Evolutionary conservation across 2,113 vertebrate genomes (phyloP).

Genomic region (Prunella fulvescens): DNA sequence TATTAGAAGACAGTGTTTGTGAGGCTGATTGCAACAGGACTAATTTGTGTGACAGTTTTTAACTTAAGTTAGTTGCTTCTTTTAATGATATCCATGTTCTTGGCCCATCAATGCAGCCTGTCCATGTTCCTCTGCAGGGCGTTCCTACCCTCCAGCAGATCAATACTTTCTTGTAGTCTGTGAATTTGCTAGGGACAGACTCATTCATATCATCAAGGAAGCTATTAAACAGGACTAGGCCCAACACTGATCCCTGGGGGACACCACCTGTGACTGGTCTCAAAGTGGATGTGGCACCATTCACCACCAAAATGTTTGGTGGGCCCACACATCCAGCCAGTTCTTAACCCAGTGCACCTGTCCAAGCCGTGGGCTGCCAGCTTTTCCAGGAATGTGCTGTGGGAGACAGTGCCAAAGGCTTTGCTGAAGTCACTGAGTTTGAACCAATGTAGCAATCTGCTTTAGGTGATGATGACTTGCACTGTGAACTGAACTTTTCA

Average conservation of each 20-base stretch:
- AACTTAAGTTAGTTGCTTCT: not conserved
- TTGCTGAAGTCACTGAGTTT: not conserved
- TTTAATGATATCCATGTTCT: not conserved
- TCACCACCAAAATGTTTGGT: too few species aligned
- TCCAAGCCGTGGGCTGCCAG: fast-evolving
- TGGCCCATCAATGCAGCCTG: not conserved
- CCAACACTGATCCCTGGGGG: not conserved
- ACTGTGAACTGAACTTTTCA: not conserved
- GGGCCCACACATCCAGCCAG: fast-evolving
- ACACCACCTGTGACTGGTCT: too few species aligned
- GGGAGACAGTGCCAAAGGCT: not conserved
- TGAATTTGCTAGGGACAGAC: not conserved
- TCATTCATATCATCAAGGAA: not conserved
- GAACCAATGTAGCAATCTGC: not conserved
- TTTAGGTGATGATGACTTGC: not conserved
- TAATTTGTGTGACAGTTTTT: not conserved
- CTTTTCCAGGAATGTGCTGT: not conserved
- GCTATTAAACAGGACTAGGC: not conserved
- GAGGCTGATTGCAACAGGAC: not conserved
- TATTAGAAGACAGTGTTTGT: not conserved
- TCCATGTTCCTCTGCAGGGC: not conserved
- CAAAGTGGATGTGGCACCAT: not conserved
- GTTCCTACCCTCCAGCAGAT: not conserved
- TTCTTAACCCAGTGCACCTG: not conserved
- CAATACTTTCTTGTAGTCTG: not conserved